Conservation (phyloP, 2,888 invertebrate species). For the Drosophila niveifrons region DNA sequence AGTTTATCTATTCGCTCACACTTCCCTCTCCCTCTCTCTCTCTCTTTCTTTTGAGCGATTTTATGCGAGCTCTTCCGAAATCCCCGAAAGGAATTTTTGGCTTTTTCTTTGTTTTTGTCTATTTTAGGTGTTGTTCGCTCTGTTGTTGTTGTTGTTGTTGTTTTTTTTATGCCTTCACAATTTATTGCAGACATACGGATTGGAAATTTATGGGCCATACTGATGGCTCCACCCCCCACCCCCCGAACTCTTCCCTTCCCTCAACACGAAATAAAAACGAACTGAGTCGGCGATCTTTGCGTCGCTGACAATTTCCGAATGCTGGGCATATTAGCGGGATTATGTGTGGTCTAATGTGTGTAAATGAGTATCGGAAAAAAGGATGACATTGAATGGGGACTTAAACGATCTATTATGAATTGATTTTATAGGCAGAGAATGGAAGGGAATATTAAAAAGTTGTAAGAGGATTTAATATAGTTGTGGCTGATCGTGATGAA, state of each 20-base stretch:
- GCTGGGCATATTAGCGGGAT: constrained; percentile 13
- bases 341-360: not conserved
- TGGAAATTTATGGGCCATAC: constrained; percentile 64
- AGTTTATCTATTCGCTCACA: constrained; percentile 22
- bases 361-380: not conserved
- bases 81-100: constrained; percentile 63
- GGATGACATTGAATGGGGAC: not conserved
- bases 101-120: constrained; percentile 54
- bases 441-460: not conserved
- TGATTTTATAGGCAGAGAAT: not conserved
- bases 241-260: not conserved
- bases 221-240: constrained; percentile 10
- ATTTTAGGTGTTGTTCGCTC: constrained; percentile 69
- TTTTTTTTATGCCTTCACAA: constrained; percentile 69
- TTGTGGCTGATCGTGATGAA: not conserved
- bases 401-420: not conserved
- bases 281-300: constrained; percentile 16
- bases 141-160: constrained; percentile 45
- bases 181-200: constrained; percentile 77
- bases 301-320: not conserved
- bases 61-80: constrained; percentile 54
- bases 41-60: constrained; percentile 33
- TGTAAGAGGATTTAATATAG: not conserved
- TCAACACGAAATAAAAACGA: not conserved
- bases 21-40: constrained; percentile 15